Conservation (phyloP, 2,113 vertebrate genomes). For the Eonycteris spelaea region DNA sequence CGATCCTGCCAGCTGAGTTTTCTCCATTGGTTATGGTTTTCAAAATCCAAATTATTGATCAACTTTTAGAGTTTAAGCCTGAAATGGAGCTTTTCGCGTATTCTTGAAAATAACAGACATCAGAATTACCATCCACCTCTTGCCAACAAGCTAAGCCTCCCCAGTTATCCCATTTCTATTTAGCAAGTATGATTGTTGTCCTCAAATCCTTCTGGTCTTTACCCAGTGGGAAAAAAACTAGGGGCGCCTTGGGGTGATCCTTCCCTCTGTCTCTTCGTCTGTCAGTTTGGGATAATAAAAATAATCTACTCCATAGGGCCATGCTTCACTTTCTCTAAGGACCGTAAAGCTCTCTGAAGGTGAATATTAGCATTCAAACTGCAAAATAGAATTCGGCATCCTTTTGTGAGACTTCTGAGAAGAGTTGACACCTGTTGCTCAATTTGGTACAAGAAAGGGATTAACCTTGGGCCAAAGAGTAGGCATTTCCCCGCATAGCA, state of each 20-base stretch:
- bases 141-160: neutral
- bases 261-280: neutral
- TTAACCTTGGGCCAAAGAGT: neutral
- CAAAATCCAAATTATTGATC: neutral
- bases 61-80: neutral
- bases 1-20: neutral
- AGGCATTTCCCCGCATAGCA: neutral
- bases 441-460: neutral
- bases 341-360: neutral
- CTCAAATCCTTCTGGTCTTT: neutral
- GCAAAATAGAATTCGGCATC: neutral
- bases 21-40: neutral
- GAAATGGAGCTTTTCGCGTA: neutral
- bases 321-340: neutral
- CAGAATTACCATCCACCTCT: neutral
- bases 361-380: neutral
- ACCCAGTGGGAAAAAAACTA: neutral
- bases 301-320: neutral
- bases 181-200: too few species aligned
- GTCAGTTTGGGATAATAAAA: neutral
- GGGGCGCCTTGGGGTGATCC: neutral
- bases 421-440: neutral
- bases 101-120: conserved; percentile 26
- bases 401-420: neutral
- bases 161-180: neutral